These are phyloP conservation scores for Microplitis manilae DNA, from an alignment of 2,888 invertebrate species.

Conservation along the genomic window DNA sequence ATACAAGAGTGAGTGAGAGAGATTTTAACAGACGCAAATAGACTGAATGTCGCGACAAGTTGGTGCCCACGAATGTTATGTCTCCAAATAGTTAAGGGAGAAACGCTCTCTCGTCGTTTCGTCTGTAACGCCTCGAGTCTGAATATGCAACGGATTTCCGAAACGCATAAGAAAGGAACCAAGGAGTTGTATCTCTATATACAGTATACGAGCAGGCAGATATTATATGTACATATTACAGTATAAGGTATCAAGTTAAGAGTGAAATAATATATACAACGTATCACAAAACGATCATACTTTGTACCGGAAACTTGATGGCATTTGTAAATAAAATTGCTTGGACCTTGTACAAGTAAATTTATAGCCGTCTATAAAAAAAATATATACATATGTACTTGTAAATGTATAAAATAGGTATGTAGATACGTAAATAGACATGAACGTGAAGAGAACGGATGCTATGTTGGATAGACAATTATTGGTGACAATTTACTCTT, in stretches of 20 bases:
- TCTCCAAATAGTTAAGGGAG: conserved; percentile 16
- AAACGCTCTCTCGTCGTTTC: conserved; percentile 13
- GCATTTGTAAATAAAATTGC: conserved; percentile 45
- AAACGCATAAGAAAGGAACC: conserved; percentile 41
- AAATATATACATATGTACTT: conserved; percentile 22
- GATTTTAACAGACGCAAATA: conserved; percentile 10
- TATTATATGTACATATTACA: background rate
- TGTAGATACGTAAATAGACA: conserved; percentile 16
- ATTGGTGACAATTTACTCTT: conserved; percentile 43
- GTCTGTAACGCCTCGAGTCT: conserved; percentile 27
- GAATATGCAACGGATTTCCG: conserved; percentile 37
- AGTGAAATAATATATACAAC: conserved; percentile 27
- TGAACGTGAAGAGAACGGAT: conserved; percentile 35
- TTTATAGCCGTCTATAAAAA: conserved; percentile 27
- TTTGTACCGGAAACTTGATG: conserved; percentile 39
- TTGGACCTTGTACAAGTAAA: conserved; percentile 27
- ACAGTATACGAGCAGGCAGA: background rate
- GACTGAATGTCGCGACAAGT: conserved; percentile 34
- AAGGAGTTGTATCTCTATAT: conserved; percentile 40
- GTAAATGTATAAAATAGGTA: conserved; percentile 14
- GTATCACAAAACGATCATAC: conserved; percentile 23
- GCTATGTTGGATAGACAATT: conserved; percentile 39
- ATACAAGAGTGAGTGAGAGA: background rate
- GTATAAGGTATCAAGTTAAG: conserved; percentile 9
- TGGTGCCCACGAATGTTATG: conserved; percentile 34